Evolutionary conservation across 2,113 vertebrate genomes (phyloP), one percentile per base, ranked within the genome.

Genomic region (Smithornis capensis): DNA sequence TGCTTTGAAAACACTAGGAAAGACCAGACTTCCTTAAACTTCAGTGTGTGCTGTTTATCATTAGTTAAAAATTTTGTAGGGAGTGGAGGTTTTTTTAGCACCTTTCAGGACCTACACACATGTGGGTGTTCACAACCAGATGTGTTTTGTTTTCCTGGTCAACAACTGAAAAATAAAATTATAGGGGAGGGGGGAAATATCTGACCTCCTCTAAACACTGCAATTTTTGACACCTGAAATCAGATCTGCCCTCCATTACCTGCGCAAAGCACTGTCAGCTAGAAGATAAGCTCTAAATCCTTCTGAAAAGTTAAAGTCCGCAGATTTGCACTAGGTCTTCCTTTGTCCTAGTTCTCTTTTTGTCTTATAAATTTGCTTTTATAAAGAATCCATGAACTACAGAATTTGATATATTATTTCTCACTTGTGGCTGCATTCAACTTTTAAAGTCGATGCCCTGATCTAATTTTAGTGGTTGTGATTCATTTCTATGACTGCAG

Each of bases 401-500:
- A 63, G 71, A 76, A 73, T 76, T n/a, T 73, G 53, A 38, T 83
- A 3, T 4, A 31, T 40, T 68, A 52, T 89, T 89, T 89, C 53
- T 87, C 49, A 81, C 82, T 60, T 73, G 55, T 75, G 40, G 19
- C 53, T 84, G 18, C 68, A 60, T 81, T 83, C 81, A 68, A 18
- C 81, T 77, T 89, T 50, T 53, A 5, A 74, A 69, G 33, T 42
- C 1, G 0, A 87, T 56, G 49, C 15, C 49, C 37, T 59, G 45
- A 77, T 86, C 68, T 87, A 73, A 56, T 83, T 95, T 89, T 63
- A 38, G 57, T 33, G 23, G 35, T n/a, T 60, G 23, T 38, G 57
- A 81, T 56, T 81, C 1, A 7, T 64, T 80, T 68, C 68, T 45
- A 15, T 42, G 25, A 74, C 65, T 35, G 33, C 60, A 75, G 83